phyloP scores from a whole-genome alignment of 2,888 invertebrate genomes.

The Eustalomyia histrio region DNA sequence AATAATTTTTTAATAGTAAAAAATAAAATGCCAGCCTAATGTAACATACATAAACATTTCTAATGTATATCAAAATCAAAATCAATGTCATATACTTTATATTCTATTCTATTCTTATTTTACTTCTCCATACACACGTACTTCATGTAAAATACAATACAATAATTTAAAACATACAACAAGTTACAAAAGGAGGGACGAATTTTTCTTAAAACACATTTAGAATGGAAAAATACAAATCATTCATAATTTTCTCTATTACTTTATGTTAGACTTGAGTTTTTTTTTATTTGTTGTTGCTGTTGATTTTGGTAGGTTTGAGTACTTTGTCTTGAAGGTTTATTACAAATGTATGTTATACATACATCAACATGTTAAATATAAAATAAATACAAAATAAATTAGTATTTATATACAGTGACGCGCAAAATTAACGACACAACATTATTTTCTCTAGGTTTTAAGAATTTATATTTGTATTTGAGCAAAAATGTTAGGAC shows the following conservation, averaged over 20 bases:
- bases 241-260: slow-evolving; percentile 2
- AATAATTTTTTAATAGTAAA: no score
- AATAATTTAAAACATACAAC: no score
- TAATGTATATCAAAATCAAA: slow-evolving; percentile 60
- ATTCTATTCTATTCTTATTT: background rate
- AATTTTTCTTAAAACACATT: slow-evolving; percentile 1
- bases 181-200: background rate
- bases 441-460: no score
- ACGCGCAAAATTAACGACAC: no score
- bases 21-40: no score
- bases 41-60: slow-evolving; percentile 25
- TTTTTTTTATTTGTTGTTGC: slow-evolving; percentile 10
- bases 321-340: background rate
- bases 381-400: background rate
- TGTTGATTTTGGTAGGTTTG: background rate
- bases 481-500: no score
- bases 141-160: no score
- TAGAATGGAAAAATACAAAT: background rate
- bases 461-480: no score
- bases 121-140: no score
- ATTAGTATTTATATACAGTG: no score
- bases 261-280: background rate
- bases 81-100: slow-evolving; percentile 56
- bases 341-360: slow-evolving; percentile 3
- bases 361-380: slow-evolving; percentile 22